Evolutionary conservation across 2,113 vertebrate species (phyloP).

Genomic region (Lophius piscatorius): DNA sequence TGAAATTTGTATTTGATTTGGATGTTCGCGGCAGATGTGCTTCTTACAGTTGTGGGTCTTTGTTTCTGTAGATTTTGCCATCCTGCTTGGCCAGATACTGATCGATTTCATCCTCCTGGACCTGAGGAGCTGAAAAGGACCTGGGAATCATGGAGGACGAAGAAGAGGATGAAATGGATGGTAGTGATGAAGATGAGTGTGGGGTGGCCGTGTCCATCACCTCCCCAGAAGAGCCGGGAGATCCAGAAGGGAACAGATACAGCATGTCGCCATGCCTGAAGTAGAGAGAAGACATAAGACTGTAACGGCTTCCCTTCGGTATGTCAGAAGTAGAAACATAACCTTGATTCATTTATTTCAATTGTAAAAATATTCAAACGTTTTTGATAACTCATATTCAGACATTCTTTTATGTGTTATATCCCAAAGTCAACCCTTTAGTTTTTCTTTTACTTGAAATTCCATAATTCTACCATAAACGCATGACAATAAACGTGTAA

Average conservation of each 20-base stretch:
- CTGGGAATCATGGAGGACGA: constrained; percentile 72
- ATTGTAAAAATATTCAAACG: too few species aligned
- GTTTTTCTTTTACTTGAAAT: too few species aligned
- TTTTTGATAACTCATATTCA: too few species aligned
- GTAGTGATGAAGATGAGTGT: constrained; percentile 71
- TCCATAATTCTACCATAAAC: too few species aligned
- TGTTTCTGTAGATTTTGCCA: constrained; percentile 94
- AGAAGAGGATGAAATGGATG: constrained; percentile 60
- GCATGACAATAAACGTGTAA: too few species aligned
- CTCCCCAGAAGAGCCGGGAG: constrained; percentile 86
- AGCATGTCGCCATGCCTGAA: constrained; percentile 95
- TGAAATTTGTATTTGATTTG: not conserved
- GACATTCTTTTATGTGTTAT: too few species aligned
- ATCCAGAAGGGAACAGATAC: constrained; percentile 88
- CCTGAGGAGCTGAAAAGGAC: constrained; percentile 79
- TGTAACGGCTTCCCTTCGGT: too few species aligned
- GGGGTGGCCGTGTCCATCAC: constrained; percentile 89
- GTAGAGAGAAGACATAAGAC: not conserved
- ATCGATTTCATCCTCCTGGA: constrained; percentile 95
- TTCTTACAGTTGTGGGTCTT: constrained; percentile 93
- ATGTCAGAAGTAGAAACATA: too few species aligned
- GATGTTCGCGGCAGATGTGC: not conserved
- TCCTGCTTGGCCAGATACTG: constrained; percentile 95
- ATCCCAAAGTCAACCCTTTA: too few species aligned
- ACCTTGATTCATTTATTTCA: too few species aligned